Evolutionary conservation across 2,888 invertebrate genomes (phyloP).

Genomic region (Pristionchus mayeri): DNA sequence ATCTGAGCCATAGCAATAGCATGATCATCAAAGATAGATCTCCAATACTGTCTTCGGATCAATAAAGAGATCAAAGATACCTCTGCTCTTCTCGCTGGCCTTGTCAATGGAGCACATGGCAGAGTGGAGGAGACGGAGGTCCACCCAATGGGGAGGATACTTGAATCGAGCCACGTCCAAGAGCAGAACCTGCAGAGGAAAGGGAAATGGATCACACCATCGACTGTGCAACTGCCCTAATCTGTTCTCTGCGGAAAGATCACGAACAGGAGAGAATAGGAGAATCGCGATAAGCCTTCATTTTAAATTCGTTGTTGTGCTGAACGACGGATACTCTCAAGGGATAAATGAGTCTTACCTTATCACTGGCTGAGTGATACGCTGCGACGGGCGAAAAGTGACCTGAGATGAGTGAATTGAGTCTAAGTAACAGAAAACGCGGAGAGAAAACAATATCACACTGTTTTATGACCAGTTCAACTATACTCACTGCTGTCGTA

Average conservation of each 20-base stretch:
- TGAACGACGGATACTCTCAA: too few species aligned
- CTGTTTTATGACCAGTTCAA: too few species aligned
- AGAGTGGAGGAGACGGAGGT: constrained; percentile 72
- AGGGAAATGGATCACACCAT: not conserved
- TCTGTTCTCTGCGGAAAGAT: not conserved
- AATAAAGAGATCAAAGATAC: constrained; percentile 43
- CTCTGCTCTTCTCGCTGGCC: constrained; percentile 66
- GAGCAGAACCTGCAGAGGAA: constrained; percentile 68
- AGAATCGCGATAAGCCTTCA: too few species aligned
- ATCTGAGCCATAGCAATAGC: too few species aligned
- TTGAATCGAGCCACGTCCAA: constrained; percentile 78
- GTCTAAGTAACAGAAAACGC: not conserved
- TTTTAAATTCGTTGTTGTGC: too few species aligned
- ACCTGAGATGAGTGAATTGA: constrained; percentile 36
- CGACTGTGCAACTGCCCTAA: not conserved
- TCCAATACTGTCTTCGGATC: not conserved
- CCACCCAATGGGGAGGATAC: constrained; percentile 77
- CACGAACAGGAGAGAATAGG: too few species aligned
- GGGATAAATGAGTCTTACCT: constrained; percentile 50
- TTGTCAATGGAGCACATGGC: constrained; percentile 76
- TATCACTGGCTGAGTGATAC: constrained; percentile 75
- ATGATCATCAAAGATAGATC: not conserved
- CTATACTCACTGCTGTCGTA: too few species aligned
- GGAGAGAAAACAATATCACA: not conserved
- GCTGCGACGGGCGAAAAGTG: constrained; percentile 78